Evolutionary conservation across 2,113 vertebrate species (phyloP).

Genomic region (Aepyceros melampus): DNA sequence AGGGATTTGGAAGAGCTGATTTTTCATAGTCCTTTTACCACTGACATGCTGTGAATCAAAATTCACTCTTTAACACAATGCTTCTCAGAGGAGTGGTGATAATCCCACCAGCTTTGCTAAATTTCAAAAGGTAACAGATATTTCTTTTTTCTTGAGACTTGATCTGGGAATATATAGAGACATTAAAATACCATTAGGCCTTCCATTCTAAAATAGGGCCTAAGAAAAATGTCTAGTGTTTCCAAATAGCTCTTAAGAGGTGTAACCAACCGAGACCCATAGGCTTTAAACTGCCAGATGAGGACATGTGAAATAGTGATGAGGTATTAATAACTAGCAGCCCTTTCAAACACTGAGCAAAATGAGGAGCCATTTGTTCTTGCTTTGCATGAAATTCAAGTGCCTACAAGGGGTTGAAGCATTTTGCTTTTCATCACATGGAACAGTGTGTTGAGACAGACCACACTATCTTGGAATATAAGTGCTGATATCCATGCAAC

Average conservation of each 20-base stretch:
- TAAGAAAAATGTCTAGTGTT: conserved; percentile 52
- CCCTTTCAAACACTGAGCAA: conserved; percentile 2
- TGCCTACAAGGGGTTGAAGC: neutral
- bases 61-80: neutral
- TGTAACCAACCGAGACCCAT: neutral
- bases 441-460: neutral
- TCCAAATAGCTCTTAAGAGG: conserved; percentile 51
- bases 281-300: conserved; percentile 9
- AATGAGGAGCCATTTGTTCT: conserved; percentile 27
- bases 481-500: conserved; percentile 46
- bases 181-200: conserved; percentile 58
- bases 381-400: conserved; percentile 23
- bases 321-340: conserved; percentile 42
- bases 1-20: neutral
- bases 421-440: conserved; percentile 42
- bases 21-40: neutral
- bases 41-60: neutral
- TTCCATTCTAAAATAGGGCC: conserved; percentile 46
- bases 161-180: conserved; percentile 32
- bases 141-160: neutral
- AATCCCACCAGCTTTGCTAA: conserved; percentile 4
- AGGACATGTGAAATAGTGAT: neutral
- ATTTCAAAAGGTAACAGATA: conserved; percentile 34
- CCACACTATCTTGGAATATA: conserved; percentile 49
- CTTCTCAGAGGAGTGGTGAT: conserved; percentile 27